Evolutionary conservation across 1,140 invertebrate species (phyloP), one percentile per base, ranked within the genome.

Genomic region (Spodoptera frugiperda): DNA sequence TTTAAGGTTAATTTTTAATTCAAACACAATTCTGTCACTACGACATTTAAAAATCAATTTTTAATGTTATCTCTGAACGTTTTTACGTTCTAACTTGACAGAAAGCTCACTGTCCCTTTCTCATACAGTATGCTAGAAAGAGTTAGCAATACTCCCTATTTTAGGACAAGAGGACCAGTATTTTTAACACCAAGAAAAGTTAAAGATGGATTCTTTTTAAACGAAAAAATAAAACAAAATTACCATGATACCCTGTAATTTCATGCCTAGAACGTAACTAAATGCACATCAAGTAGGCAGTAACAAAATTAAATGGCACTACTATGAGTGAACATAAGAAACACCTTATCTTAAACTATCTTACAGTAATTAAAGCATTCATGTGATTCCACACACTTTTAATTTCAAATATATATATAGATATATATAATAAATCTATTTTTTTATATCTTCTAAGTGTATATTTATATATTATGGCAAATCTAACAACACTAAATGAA

Each of bases 321-420:
- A 75, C 59, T 75, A 48, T 3, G 57, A 75, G 48, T 63, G 46
- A 63, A 75, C 33, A 39, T n/a, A 76, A 59, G 14, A 68, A 65
- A 65, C 51, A 12, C 21, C 59, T 51, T 84, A 77, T 82, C 87
- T 91, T 91, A 91, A 76, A 84, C 89, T 92, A 91, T 90, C 91
- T 92, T 92, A 92, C 71, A 87, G 84, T 92, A 91, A 88, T 92
- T 92, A 92, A 92, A 92, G 91, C 91, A 87, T 90, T 82, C 87
- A 86, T 89, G 87, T 90, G 86, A 85, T 84, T 65, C 39, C 33
- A 77, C 84, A 87, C 89, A 91, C 84, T 88, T 82, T 85, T 79
- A 71, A 78, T 80, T 83, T 82, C 75, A 84, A 81, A 77, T 74
- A 82, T 84, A 75, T 75, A 65, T 78, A 82, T 83, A 76, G 74